These are phyloP conservation scores for Ptychochromis oligacanthus DNA, from an alignment of 2,113 vertebrate species.

Conservation along the genomic window DNA sequence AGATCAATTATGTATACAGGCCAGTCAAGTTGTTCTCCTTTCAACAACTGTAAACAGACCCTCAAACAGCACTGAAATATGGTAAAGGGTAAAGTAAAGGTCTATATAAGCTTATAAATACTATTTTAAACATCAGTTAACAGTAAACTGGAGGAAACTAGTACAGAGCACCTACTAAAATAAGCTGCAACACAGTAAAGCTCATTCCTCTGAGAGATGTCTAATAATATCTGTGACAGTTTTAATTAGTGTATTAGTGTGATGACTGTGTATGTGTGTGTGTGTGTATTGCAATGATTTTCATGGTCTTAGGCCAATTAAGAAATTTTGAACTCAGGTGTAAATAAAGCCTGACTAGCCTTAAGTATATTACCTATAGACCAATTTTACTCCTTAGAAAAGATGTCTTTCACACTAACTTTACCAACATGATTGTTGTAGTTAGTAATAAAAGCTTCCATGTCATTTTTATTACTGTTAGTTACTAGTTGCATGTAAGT, in stretches of 20 bases:
- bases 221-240: not conserved
- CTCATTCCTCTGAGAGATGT: not conserved
- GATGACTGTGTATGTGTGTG: not conserved
- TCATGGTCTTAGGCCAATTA: not conserved
- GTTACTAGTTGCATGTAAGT: not conserved
- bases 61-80: not conserved
- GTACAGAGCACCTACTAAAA: not conserved
- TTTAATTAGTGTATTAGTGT: not conserved
- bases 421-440: not conserved
- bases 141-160: not conserved
- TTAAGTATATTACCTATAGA: not conserved
- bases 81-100: not conserved
- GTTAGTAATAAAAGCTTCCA: not conserved
- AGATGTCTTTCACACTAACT: not conserved
- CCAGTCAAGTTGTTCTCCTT: not conserved
- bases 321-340: not conserved
- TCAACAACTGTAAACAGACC: not conserved
- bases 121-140: not conserved
- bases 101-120: not conserved
- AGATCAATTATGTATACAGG: conserved; percentile 38
- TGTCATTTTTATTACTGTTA: not conserved
- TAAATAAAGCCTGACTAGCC: not conserved
- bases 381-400: not conserved
- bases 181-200: not conserved
- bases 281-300: too few relatives aligned